Evolutionary conservation across 2,113 vertebrate species (phyloP).

Genomic region (Neogale vison): DNA sequence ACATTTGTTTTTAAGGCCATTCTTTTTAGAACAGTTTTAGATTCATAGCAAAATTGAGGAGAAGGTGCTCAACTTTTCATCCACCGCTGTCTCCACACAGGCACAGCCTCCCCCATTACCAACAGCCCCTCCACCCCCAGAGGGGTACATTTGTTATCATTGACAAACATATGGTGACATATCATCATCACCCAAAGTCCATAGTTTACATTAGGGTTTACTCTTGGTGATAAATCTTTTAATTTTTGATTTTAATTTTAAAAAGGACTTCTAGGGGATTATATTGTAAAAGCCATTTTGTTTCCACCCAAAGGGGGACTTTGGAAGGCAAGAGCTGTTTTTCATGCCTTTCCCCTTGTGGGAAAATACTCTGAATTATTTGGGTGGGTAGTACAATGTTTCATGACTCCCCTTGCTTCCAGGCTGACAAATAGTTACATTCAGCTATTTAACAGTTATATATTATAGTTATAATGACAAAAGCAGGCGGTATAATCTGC

Average conservation of each 20-base stretch:
- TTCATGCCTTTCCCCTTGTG: not conserved
- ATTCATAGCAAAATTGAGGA: not conserved
- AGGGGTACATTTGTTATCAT: not conserved
- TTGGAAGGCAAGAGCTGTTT: not conserved
- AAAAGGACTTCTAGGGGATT: not conserved
- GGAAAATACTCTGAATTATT: not conserved
- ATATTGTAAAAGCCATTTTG: slow-evolving; percentile 4
- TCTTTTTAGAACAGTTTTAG: not conserved
- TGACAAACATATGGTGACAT: not conserved
- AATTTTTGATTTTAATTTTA: not conserved
- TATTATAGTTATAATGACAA: not conserved
- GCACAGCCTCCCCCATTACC: not conserved
- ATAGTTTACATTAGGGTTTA: not conserved
- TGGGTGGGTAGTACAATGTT: not conserved
- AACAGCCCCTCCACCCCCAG: too few relatives aligned
- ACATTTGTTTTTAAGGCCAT: not conserved
- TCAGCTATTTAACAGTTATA: not conserved
- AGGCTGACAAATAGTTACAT: not conserved
- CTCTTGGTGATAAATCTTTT: not conserved
- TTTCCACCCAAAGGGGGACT: not conserved
- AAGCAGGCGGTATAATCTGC: not conserved
- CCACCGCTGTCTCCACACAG: not conserved
- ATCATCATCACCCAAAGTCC: not conserved
- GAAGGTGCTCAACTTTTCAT: not conserved
- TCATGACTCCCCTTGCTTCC: not conserved